Evolutionary conservation across 1,140 invertebrate species (phyloP).

Genomic region (Galendromus occidentalis): DNA sequence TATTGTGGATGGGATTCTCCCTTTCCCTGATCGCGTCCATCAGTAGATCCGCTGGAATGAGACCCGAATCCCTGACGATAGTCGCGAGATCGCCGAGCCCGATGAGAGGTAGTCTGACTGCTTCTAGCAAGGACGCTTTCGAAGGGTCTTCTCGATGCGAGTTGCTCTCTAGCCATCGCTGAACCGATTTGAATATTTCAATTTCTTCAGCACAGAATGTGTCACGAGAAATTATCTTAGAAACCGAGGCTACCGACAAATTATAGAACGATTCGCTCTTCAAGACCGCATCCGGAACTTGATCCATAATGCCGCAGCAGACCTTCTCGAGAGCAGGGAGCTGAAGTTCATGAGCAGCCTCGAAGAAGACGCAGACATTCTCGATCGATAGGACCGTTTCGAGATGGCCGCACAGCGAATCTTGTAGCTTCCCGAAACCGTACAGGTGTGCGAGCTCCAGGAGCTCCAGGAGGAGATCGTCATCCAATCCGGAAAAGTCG

Average conservation of each 20-base stretch:
- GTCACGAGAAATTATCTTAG: slow-evolving; percentile 59
- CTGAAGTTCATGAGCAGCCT: slow-evolving; percentile 38
- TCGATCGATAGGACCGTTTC: slow-evolving; percentile 58
- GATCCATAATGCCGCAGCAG: slow-evolving; percentile 57
- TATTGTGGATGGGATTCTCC: slow-evolving; percentile 51
- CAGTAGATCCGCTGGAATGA: slow-evolving; percentile 68
- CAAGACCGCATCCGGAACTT: slow-evolving; percentile 61
- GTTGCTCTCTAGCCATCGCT: slow-evolving; percentile 61
- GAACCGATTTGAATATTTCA: slow-evolving; percentile 74
- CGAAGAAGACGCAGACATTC: slow-evolving; percentile 81
- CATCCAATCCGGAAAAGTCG: slow-evolving; percentile 42
- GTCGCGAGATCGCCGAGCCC: slow-evolving; percentile 62
- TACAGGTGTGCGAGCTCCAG: slow-evolving; percentile 78
- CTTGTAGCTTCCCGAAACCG: slow-evolving; percentile 74
- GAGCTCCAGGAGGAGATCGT: slow-evolving; percentile 66
- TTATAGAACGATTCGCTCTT: slow-evolving; percentile 58
- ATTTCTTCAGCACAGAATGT: slow-evolving; percentile 90
- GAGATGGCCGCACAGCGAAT: slow-evolving; percentile 74
- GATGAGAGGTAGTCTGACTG: slow-evolving; percentile 68
- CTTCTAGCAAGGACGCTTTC: slow-evolving; percentile 21
- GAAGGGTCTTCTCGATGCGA: slow-evolving; percentile 23
- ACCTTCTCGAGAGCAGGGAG: slow-evolving; percentile 39
- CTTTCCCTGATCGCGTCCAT: slow-evolving; percentile 78
- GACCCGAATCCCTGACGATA: slow-evolving; percentile 56
- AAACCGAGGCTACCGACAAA: slow-evolving; percentile 44